Percentiles rank a stretch among this genome's conserved stretches.
These are phyloP conservation scores for Eurytoma californica DNA, from an alignment of 2,888 invertebrate species.

Conservation along the genomic window DNA sequence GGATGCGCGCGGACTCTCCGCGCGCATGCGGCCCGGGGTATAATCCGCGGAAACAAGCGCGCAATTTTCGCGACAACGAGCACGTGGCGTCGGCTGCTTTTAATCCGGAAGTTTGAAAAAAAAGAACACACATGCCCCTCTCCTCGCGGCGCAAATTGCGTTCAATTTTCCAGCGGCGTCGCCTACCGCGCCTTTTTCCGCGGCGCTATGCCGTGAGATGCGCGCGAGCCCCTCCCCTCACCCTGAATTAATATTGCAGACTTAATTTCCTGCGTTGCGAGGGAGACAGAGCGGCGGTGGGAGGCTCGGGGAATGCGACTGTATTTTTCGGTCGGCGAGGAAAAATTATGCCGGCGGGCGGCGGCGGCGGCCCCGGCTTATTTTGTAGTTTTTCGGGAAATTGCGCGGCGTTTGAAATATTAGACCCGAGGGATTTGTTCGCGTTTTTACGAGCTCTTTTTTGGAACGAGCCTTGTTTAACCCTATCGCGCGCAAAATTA, in stretches of 20 bases:
- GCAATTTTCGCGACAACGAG: background rate
- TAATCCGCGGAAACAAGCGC: background rate
- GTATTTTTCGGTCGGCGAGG: background rate
- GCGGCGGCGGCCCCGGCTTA: background rate
- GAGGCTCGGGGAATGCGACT: background rate
- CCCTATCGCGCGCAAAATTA: too few relatives aligned
- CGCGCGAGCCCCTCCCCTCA: slow-evolving; percentile 1
- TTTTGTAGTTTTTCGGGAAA: slow-evolving; percentile 24
- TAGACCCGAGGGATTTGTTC: slow-evolving; percentile 27
- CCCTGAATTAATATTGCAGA: slow-evolving; percentile 68
- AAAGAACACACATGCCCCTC: too few relatives aligned
- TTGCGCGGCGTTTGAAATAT: slow-evolving; percentile 13
- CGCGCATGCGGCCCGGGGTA: slow-evolving; percentile 14
- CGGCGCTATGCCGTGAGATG: slow-evolving; percentile 1
- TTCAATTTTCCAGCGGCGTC: too few relatives aligned
- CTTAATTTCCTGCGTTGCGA: slow-evolving; percentile 65
- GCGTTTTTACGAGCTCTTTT: background rate
- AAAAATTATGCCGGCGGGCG: slow-evolving; percentile 19
- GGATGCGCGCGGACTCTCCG: background rate
- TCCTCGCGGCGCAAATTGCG: too few relatives aligned
- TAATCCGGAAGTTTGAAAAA: too few relatives aligned
- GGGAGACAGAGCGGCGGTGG: background rate
- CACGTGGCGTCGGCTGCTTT: too few relatives aligned
- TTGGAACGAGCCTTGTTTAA: too few relatives aligned
- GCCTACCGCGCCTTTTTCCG: too few relatives aligned